These are phyloP conservation scores for Graphium colonna DNA, from an alignment of 2,888 invertebrate genomes.

Conservation along the genomic window DNA sequence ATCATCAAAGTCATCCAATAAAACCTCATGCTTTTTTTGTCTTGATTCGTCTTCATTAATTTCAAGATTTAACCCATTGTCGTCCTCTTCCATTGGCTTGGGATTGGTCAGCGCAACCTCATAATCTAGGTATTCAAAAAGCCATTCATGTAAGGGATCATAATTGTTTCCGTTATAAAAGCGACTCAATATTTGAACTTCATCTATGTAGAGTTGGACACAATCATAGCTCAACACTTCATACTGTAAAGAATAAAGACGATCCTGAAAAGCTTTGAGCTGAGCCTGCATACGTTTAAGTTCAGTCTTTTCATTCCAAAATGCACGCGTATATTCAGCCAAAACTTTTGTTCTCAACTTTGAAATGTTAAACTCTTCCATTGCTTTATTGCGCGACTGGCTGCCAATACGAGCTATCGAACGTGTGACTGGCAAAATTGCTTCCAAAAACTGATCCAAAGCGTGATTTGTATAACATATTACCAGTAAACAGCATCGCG, in stretches of 20 bases:
- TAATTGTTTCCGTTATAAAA: slow-evolving; percentile 37
- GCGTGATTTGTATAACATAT: slow-evolving; percentile 93
- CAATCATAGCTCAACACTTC: slow-evolving; percentile 41
- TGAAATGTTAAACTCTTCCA: slow-evolving; percentile 62
- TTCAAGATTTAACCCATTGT: slow-evolving; percentile 25
- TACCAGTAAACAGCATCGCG: slow-evolving; percentile 81
- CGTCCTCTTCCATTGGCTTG: slow-evolving; percentile 31
- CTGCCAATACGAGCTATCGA: slow-evolving; percentile 85
- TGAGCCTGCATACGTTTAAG: slow-evolving; percentile 35
- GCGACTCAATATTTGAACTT: slow-evolving; percentile 30
- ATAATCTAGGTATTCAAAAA: slow-evolving; percentile 42
- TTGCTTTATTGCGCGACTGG: slow-evolving; percentile 78
- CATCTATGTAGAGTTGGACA: slow-evolving; percentile 30
- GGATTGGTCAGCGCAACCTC: slow-evolving; percentile 13
- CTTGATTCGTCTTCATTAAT: neutral
- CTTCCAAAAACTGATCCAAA: slow-evolving; percentile 90
- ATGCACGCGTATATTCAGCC: slow-evolving; percentile 27
- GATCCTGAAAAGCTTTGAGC: slow-evolving; percentile 39
- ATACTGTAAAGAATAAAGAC: slow-evolving; percentile 42
- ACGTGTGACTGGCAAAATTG: slow-evolving; percentile 77
- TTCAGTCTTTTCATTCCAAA: slow-evolving; percentile 35
- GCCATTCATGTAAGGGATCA: slow-evolving; percentile 48
- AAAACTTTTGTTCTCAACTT: slow-evolving; percentile 41
- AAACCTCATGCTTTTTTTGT: slow-evolving; percentile 36
- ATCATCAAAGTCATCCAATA: slow-evolving; percentile 43